phyloP scores from a whole-genome alignment of 2,888 invertebrate genomes.

The Caenorhabditis drosophilae region DNA sequence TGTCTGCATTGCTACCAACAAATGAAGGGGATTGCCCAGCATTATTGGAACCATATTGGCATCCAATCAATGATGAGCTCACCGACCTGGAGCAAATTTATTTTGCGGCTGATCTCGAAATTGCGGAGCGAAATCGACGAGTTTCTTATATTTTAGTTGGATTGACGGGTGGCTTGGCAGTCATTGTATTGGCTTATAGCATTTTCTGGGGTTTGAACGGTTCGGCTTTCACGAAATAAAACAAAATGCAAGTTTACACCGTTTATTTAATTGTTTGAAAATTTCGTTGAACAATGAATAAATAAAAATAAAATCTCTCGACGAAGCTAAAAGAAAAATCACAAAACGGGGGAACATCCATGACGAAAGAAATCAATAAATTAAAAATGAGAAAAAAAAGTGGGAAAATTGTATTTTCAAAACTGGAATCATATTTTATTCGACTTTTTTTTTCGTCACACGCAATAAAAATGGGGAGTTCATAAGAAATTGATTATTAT shows the following conservation, averaged over 20 bases:
- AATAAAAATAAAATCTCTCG: too few species aligned
- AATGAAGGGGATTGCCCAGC: slow-evolving; percentile 31
- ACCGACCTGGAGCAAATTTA: slow-evolving; percentile 48
- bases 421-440: too few species aligned
- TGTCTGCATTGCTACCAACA: slow-evolving; percentile 16
- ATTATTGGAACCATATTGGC: slow-evolving; percentile 33
- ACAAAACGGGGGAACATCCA: too few species aligned
- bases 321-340: too few species aligned
- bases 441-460: too few species aligned
- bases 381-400: too few species aligned
- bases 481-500: too few species aligned
- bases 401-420: too few species aligned
- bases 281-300: neutral
- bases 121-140: slow-evolving; percentile 27
- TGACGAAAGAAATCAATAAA: too few species aligned
- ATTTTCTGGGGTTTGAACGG: slow-evolving; percentile 60
- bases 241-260: slow-evolving; percentile 47
- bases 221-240: slow-evolving; percentile 45
- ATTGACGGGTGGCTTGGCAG: slow-evolving; percentile 48
- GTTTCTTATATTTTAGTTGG: slow-evolving; percentile 45
- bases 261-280: too few species aligned
- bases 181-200: slow-evolving; percentile 48
- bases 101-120: slow-evolving; percentile 34
- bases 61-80: slow-evolving; percentile 36
- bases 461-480: too few species aligned